Evolutionary conservation across 2,113 vertebrate genomes (phyloP).

Genomic region (Tetraodon nigroviridis): DNA sequence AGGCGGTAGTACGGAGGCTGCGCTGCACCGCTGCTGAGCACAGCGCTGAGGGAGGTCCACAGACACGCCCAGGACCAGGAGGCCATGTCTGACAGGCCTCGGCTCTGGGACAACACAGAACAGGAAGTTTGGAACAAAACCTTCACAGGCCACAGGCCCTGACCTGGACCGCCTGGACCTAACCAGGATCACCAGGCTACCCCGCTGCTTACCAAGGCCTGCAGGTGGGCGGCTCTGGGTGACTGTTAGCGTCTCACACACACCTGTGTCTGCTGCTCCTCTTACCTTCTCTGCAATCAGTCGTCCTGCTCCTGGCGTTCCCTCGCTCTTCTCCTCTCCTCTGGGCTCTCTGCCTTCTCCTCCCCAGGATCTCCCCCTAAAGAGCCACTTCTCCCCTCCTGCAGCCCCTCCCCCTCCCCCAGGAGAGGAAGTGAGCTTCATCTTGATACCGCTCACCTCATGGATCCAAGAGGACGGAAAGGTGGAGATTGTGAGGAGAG

Average conservation of each 20-base stretch:
- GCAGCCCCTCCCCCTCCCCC: not conserved
- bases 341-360: not conserved
- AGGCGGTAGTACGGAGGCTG: slow-evolving; percentile 27
- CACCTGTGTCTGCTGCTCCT: not conserved
- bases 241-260: not conserved
- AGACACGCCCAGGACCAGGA: slow-evolving; percentile 30
- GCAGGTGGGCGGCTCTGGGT: no score
- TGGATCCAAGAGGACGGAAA: no score
- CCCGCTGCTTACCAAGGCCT: no score
- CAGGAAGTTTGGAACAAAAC: no score
- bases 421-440: slow-evolving; percentile 47
- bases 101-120: not conserved
- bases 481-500: no score
- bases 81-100: slow-evolving; percentile 31
- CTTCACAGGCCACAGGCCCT: no score
- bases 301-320: not conserved
- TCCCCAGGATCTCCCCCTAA: slow-evolving; percentile 18
- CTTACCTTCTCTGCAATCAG: not conserved
- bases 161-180: no score
- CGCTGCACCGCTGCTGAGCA: not conserved
- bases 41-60: slow-evolving; percentile 19
- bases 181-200: no score
- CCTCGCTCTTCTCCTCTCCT: not conserved
- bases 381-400: not conserved
- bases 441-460: slow-evolving; percentile 33